Base-by-base conservation (phyloP, 2,113 vertebrate genomes). In the Urocynchramus pylzowi region DNA sequence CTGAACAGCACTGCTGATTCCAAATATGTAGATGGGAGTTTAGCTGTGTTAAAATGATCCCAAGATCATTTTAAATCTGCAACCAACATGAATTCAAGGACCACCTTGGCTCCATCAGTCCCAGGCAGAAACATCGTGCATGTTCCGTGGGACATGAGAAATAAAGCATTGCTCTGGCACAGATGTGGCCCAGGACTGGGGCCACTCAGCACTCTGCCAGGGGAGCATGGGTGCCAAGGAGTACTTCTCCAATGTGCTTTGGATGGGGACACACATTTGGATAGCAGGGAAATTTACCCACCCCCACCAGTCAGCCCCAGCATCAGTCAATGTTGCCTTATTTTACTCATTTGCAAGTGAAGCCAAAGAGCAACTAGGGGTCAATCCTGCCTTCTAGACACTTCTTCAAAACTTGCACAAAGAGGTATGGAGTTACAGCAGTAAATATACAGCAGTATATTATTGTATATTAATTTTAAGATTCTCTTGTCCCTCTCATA, bases 121-220 rank as follows among this genome's bases (percentile, higher is more conserved):
- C 14, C 0, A 1, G 30, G 52, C 42, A 92, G 61, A 87, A 42
- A 16, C 3, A 1, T 11, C 0, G 0, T 44, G 31, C 37, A 7
- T 35, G 18, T 42, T 41, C 14, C 4, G 0, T 7, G n/a, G 41
- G 37, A 16, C n/a, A n/a, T n/a, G 45, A 10, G 26, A 69, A 79
- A 70, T 3, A 37, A 60, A 86, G n/a, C 35, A 30, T 35, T 18
- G 11, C 26, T 15, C 2, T 37, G 65, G 14, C 60, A 70, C 41
- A 41, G 41, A 28, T 27, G 26, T 14, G 67, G 7, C 13, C 26
- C 33, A 56, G 28, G 22, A 10, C 35, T 84, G 13, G 6, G 60
- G 59, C 59, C 7, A 23, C 20, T 61, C 10, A 4, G 16, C 44
- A 49, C 5, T 39, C 27, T 70, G 37, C 31, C 49, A 69, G 22